These are phyloP conservation scores for Formicarius rufipectus DNA, from an alignment of 2,113 vertebrate genomes.

Conservation along the genomic window DNA sequence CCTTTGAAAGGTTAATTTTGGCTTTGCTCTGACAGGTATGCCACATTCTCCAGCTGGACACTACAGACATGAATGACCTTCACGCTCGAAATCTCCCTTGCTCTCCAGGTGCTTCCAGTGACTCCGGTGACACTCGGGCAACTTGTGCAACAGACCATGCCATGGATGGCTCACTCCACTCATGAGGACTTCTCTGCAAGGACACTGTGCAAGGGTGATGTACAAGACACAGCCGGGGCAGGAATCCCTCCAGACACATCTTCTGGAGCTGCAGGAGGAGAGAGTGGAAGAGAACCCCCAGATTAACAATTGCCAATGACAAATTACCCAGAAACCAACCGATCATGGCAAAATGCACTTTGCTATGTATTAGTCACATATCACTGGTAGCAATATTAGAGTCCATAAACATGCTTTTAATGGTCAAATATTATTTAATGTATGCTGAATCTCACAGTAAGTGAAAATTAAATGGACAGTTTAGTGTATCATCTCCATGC, in stretches of 20 bases:
- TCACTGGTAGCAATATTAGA: slow-evolving; percentile 68
- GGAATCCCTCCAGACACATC: background rate
- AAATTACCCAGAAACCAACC: slow-evolving; percentile 53
- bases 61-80: background rate
- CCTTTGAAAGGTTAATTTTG: background rate
- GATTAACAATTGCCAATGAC: slow-evolving; percentile 63
- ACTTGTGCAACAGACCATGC: background rate
- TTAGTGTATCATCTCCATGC: slow-evolving; percentile 68
- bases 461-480: slow-evolving; percentile 74
- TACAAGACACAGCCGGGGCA: background rate
- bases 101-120: background rate
- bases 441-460: slow-evolving; percentile 61
- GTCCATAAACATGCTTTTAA: slow-evolving; percentile 80
- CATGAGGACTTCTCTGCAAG: background rate
- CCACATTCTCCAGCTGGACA: background rate
- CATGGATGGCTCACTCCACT: background rate
- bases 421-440: slow-evolving; percentile 74
- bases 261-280: background rate
- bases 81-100: background rate
- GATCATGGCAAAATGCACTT: slow-evolving; percentile 70
- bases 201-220: background rate
- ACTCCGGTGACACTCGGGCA: background rate
- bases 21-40: background rate
- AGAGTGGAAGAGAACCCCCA: slow-evolving; percentile 6
- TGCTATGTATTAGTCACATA: slow-evolving; percentile 69